Evolutionary conservation across 2,113 vertebrate species (phyloP), one percentile per base, ranked within the genome.

Genomic region (Sebastes schlegelii): DNA sequence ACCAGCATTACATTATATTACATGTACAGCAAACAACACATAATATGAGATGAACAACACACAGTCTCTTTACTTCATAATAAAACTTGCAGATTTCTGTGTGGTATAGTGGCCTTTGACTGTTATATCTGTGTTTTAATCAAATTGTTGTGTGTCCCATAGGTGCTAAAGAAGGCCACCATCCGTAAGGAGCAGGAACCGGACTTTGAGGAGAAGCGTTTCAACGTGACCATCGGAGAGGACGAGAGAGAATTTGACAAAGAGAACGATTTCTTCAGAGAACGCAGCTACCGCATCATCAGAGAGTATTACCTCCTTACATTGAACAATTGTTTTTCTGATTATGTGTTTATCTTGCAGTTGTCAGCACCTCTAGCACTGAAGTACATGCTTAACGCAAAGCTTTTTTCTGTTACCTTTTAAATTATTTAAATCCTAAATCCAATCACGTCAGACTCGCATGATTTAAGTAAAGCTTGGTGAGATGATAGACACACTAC

Each of bases 121-220:
- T 62, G 11, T 3, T 4, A 12, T 11, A 1, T 21, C 12, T 8
- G 1, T 17, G 2, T 46, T 9, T 74, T n/a, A 12, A 23, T 43
- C 13, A 2, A 13, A 1, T 7, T 7, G 19, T 84, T 66, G 45
- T 8, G 9, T 79, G 9, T 19, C 16, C 12, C 52, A 0, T 70
- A 99, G 98, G 96, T 99, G 42, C 91, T 99, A 84, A 99, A 99
- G 92, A 99, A 99, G 88, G 98, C 98, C 82, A 99, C 97, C 0
- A 99, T 99, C 79, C 96, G 98, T 2, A 99, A 99, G 84, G 98
- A 99, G 46, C 98, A 99, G 83, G 98, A 99, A 85, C 98, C 98
- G 0, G 98, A 99, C 94, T 99, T 99, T 75, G 98, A 99, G 91
- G 98, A 99, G 91, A 99, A 99, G 63, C 96, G 98, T 5, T 98